Evolutionary conservation across 2,797 vertebrate species (phyloP).

Genomic region (Nannoperca australis): DNA sequence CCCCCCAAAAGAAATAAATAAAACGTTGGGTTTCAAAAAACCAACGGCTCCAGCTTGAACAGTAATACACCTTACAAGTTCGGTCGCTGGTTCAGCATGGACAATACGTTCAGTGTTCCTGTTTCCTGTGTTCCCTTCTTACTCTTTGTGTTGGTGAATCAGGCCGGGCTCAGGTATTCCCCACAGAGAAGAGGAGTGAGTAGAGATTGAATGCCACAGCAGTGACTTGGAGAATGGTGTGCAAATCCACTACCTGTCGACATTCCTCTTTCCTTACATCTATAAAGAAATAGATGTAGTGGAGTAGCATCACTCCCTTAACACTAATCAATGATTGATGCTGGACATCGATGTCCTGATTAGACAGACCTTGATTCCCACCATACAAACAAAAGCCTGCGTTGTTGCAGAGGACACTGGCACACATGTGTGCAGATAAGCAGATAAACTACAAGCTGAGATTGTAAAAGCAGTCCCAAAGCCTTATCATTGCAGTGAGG

Average conservation of each 20-base stretch:
- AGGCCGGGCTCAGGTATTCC: conserved; percentile 71
- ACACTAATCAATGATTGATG: conserved; percentile 63
- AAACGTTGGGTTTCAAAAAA: conserved; percentile 15
- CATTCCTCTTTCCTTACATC: too few species aligned
- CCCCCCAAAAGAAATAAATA: background rate
- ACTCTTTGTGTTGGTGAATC: conserved; percentile 63
- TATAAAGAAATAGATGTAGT: background rate
- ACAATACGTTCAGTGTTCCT: conserved; percentile 73
- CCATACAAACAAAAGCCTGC: conserved; percentile 74
- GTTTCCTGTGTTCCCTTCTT: conserved; percentile 47
- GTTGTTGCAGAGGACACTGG: conserved; percentile 77
- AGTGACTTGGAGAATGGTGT: conserved; percentile 62
- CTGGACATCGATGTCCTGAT: conserved; percentile 55
- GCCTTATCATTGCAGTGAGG: conserved; percentile 74
- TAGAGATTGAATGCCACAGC: conserved; percentile 50
- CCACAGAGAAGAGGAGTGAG: conserved; percentile 48
- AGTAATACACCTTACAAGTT: conserved; percentile 51
- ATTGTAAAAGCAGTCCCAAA: conserved; percentile 65
- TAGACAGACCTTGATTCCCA: conserved; percentile 72
- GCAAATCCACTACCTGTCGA: conserved; percentile 60
- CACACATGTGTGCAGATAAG: conserved; percentile 73
- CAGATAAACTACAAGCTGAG: conserved; percentile 68
- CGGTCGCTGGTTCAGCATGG: conserved; percentile 42
- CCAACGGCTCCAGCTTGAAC: conserved; percentile 33
- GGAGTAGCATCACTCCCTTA: conserved; percentile 26